phyloP scores from a whole-genome alignment of 1,140 invertebrate genomes.

The Dryas iulia region DNA sequence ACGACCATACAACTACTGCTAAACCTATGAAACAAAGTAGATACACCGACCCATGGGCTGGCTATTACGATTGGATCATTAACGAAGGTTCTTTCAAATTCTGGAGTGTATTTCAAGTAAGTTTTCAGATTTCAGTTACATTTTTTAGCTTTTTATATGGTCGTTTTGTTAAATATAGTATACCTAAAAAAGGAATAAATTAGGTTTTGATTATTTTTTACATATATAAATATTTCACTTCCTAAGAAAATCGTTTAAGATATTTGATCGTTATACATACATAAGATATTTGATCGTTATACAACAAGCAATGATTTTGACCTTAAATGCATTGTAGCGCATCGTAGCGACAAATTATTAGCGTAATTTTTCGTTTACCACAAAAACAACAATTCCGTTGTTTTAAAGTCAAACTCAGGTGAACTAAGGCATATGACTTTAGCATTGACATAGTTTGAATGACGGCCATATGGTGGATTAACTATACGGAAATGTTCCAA shows the following conservation, averaged over 20 bases:
- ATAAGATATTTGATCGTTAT: background rate
- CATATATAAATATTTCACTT: too few relatives aligned
- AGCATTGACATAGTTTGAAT: slow-evolving; percentile 72
- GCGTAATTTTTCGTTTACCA: slow-evolving; percentile 49
- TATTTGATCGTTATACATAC: background rate
- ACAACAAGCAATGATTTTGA: slow-evolving; percentile 31
- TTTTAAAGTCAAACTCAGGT: slow-evolving; percentile 45
- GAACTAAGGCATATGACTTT: slow-evolving; percentile 22
- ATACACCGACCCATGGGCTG: slow-evolving; percentile 85
- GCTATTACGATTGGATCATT: slow-evolving; percentile 91
- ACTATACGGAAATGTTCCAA: slow-evolving; percentile 20
- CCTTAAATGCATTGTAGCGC: slow-evolving; percentile 68
- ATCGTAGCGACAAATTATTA: slow-evolving; percentile 72
- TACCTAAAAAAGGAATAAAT: too few relatives aligned
- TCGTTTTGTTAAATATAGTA: too few relatives aligned
- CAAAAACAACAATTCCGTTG: slow-evolving; percentile 58
- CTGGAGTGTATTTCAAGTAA: slow-evolving; percentile 91
- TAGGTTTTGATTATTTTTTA: too few relatives aligned
- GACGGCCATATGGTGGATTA: slow-evolving; percentile 19
- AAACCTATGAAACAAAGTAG: slow-evolving; percentile 69
- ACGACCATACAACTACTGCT: slow-evolving; percentile 57
- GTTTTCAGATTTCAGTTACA: background rate
- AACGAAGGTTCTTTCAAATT: slow-evolving; percentile 93
- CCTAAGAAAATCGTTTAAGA: background rate
- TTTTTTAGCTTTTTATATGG: too few relatives aligned